Base-by-base conservation (phyloP, 2,888 invertebrate species). In the Agriopis leucophaearia region DNA sequence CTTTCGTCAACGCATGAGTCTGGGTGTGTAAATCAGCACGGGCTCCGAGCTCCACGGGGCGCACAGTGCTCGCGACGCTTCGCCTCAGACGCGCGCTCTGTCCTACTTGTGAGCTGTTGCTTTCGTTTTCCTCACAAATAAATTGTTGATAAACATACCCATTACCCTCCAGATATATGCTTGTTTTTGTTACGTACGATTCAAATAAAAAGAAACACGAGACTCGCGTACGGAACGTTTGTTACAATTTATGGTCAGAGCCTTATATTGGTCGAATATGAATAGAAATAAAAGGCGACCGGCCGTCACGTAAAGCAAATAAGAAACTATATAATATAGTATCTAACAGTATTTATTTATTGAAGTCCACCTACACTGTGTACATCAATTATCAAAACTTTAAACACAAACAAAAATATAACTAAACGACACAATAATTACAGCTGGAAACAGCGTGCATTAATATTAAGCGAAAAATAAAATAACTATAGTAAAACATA, bases 11-110 rank as follows among this genome's bases (percentile, higher is more conserved):
- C 6, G 18, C 15, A n/a, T 9, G 40, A 40, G 44, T 36, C 4
- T 7, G 35, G 13, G 75, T 74, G 76, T 81, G 85, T 83, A 84
- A 83, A 84, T 82, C 79, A 84, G 80, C 67, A 71, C 44, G 36
- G 18, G 7, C 16, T 15, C 57, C n/a, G 57, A 10, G 36, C 60
- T n/a, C 27, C 42, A 44, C 50, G 59, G 42, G 76, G 65, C 76
- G 83, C 82, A 77, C 72, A 70, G 75, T 79, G 81, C 74, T 75
- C 70, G 78, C 75, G 82, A 83, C 81, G 75, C 74, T 71, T 72
- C 78, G 76, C 82, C 81, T 76, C 71, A 70, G 75, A 69, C 70
- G 57, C 62, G 35, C 64, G 63, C 58, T 64, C 52, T 69, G 73
- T 67, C 67, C 70, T 64, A 72, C 67, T 73, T 73, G 65, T 72